Percentiles rank a stretch among this genome's conserved stretches.
These are phyloP conservation scores for Vanessa tameamea DNA, from an alignment of 1,140 invertebrate genomes.

Conservation along the genomic window DNA sequence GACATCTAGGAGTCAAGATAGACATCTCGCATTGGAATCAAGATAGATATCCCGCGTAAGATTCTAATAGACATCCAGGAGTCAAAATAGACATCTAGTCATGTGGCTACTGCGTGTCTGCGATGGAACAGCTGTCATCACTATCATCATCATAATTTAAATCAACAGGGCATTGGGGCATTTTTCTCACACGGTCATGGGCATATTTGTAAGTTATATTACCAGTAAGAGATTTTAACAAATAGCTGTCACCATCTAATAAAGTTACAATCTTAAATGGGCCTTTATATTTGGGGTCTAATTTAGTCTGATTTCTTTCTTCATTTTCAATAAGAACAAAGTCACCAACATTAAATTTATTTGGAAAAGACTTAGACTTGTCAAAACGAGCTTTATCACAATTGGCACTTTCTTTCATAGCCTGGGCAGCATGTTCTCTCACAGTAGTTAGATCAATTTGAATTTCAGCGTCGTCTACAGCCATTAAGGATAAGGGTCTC, in stretches of 20 bases:
- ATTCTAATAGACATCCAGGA: too few relatives aligned
- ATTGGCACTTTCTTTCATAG: conserved; percentile 20
- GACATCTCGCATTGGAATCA: too few relatives aligned
- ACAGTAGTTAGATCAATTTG: conserved; percentile 17
- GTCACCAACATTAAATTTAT: conserved; percentile 34
- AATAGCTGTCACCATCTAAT: conserved; percentile 30
- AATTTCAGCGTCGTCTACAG: conserved; percentile 14
- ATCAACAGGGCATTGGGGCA: neutral
- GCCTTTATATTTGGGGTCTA: conserved; percentile 35
- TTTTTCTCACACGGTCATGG: conserved; percentile 15
- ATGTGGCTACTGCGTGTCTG: neutral
- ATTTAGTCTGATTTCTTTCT: conserved; percentile 36
- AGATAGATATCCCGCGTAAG: too few relatives aligned
- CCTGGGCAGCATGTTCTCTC: conserved; percentile 21
- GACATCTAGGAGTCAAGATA: too few relatives aligned
- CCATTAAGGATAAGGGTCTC: conserved; percentile 31
- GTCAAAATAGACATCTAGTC: too few relatives aligned
- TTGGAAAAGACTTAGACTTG: conserved; percentile 33
- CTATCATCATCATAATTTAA: neutral
- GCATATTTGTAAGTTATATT: conserved; percentile 39
- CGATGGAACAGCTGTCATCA: neutral
- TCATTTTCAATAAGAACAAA: conserved; percentile 34
- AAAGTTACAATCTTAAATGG: conserved; percentile 35
- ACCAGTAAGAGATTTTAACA: conserved; percentile 20
- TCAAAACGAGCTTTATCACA: conserved; percentile 37